Conservation (phyloP, 2,113 vertebrate genomes). For the Pycnonotus jocosus region DNA sequence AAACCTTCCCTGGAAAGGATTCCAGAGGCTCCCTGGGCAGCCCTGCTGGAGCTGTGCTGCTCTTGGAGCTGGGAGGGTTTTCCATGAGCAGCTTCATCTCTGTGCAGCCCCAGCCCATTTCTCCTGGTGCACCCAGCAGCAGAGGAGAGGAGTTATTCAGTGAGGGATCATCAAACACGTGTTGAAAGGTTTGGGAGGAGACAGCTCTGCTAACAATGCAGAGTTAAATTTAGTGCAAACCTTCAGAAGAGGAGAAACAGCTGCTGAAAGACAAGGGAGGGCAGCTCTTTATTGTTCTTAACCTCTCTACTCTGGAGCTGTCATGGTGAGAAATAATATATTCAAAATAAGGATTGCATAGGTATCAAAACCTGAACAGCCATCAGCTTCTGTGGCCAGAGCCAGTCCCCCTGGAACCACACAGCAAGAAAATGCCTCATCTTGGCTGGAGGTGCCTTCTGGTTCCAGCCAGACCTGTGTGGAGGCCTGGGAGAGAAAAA, state of each 20-base stretch:
- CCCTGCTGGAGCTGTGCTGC: background rate
- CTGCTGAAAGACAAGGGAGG: background rate
- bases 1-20: background rate
- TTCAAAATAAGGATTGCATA: background rate
- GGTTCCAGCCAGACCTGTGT: background rate
- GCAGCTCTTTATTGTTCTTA: background rate
- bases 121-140: background rate
- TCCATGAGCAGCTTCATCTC: background rate
- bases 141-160: background rate
- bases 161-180: background rate
- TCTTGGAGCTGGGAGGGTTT: background rate
- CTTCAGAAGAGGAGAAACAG: background rate
- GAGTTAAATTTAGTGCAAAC: background rate
- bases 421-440: background rate
- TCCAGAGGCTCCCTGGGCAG: background rate
- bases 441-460: background rate
- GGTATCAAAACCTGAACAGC: background rate
- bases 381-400: background rate
- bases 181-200: conserved; percentile 42
- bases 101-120: background rate
- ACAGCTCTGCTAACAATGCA: background rate
- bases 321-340: background rate
- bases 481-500: background rate
- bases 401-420: background rate
- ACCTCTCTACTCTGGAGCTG: background rate